phyloP scores from a whole-genome alignment of 2,797 vertebrate species.

The Lepidocolaptes lacrymiger region DNA sequence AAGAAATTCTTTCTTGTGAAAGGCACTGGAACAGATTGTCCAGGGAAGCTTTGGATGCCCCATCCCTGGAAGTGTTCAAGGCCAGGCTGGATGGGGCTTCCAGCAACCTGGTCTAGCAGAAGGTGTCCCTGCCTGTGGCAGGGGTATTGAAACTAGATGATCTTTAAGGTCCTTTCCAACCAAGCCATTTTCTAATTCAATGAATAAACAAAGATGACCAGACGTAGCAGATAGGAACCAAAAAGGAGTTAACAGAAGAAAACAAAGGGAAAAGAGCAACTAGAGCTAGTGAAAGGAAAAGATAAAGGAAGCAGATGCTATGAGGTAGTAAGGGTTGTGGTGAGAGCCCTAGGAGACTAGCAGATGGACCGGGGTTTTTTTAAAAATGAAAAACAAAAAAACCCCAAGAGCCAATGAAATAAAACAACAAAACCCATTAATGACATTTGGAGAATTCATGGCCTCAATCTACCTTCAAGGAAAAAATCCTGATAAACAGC shows the following conservation, averaged over 20 bases:
- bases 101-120: not conserved
- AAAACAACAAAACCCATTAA: not conserved
- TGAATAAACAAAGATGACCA: not conserved
- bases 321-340: not conserved
- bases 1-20: not conserved
- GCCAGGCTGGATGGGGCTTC: not conserved
- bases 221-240: not conserved
- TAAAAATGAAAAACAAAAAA: not conserved
- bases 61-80: not conserved
- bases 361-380: not conserved
- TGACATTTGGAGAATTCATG: not conserved
- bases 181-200: not conserved
- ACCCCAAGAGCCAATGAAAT: not conserved
- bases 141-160: not conserved
- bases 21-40: not conserved
- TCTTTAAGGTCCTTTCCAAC: not conserved
- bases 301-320: not conserved
- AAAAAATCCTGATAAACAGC: not conserved
- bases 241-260: not conserved
- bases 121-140: not conserved
- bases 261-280: not conserved
- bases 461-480: not conserved
- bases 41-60: not conserved
- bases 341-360: not conserved
- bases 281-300: not conserved